Evolutionary conservation across 2,113 vertebrate species (phyloP).

Genomic region (Hemichromis elongatus): DNA sequence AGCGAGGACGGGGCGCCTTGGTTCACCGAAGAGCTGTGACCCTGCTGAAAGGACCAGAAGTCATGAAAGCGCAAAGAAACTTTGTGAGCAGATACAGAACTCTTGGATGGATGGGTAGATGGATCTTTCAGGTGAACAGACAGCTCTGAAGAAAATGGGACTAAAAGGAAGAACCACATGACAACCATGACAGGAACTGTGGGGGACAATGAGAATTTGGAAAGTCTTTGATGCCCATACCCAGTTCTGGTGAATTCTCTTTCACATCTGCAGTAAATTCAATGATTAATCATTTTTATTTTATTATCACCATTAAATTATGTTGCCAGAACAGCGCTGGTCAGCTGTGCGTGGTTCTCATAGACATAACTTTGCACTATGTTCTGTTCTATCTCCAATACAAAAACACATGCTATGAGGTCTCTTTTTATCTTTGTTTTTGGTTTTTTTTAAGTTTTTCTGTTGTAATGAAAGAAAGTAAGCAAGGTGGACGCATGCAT

Average conservation of each 20-base stretch:
- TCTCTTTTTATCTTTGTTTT: conserved; percentile 14
- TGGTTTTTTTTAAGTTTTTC: neutral
- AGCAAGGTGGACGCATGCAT: neutral
- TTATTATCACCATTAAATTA: conserved; percentile 55
- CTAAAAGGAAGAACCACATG: neutral
- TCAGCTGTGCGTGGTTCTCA: conserved; percentile 67
- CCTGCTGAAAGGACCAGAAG: conserved; percentile 24
- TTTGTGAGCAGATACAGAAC: neutral
- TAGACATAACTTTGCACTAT: conserved; percentile 69
- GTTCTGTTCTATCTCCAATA: conserved; percentile 51
- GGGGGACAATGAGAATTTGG: neutral
- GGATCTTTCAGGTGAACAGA: neutral
- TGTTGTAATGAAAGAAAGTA: neutral
- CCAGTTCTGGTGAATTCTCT: neutral
- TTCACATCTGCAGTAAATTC: conserved; percentile 31
- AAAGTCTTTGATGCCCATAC: neutral
- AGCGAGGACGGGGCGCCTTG: conserved; percentile 12
- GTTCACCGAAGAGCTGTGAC: conserved; percentile 20
- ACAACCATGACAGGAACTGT: neutral
- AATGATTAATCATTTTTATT: conserved; percentile 16
- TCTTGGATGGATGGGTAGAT: neutral
- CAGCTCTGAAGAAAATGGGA: conserved; percentile 5
- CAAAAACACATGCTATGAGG: conserved; percentile 3
- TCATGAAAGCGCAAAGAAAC: neutral
- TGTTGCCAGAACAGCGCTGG: conserved; percentile 72